phyloP scores from a whole-genome alignment of 2,113 vertebrate genomes.

The Oryzias javanicus region DNA sequence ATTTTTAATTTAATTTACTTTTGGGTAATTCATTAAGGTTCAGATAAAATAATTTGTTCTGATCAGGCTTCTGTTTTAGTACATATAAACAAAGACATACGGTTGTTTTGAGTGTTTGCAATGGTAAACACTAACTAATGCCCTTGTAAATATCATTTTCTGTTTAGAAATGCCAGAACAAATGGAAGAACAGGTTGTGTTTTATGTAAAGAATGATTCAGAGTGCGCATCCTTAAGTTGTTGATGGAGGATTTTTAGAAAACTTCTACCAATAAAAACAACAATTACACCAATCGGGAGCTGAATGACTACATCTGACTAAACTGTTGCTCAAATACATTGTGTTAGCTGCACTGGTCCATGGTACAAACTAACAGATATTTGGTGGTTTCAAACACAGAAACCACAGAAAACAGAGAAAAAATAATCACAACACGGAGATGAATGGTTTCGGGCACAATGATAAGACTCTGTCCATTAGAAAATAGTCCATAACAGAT shows the following conservation, averaged over 20 bases:
- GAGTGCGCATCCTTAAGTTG: slow-evolving; percentile 8
- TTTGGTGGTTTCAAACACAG: slow-evolving; percentile 34
- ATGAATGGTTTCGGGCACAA: neutral
- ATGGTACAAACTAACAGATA: slow-evolving; percentile 28
- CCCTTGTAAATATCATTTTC: no score
- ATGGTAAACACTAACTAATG: no score
- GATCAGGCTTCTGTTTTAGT: no score
- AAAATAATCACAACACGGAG: slow-evolving; percentile 10
- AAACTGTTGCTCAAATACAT: slow-evolving; percentile 39
- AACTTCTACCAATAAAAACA: slow-evolving; percentile 11
- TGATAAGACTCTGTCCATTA: slow-evolving; percentile 38
- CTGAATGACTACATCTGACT: slow-evolving; percentile 30
- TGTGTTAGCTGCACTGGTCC: neutral
- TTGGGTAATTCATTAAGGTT: no score
- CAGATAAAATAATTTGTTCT: no score
- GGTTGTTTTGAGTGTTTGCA: no score
- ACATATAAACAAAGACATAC: no score
- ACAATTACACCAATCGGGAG: slow-evolving; percentile 47
- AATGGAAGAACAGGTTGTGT: no score
- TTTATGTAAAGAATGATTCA: neutral
- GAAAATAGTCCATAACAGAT: slow-evolving; percentile 50
- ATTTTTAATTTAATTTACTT: no score
- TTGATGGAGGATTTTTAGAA: slow-evolving; percentile 35
- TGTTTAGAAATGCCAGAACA: no score
- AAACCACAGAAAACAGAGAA: slow-evolving; percentile 15